A percentile compares a stretch with the other conserved stretches of the same genome.
phyloP scores from a whole-genome alignment of 2,113 vertebrate species.

The Zosterops borbonicus region DNA sequence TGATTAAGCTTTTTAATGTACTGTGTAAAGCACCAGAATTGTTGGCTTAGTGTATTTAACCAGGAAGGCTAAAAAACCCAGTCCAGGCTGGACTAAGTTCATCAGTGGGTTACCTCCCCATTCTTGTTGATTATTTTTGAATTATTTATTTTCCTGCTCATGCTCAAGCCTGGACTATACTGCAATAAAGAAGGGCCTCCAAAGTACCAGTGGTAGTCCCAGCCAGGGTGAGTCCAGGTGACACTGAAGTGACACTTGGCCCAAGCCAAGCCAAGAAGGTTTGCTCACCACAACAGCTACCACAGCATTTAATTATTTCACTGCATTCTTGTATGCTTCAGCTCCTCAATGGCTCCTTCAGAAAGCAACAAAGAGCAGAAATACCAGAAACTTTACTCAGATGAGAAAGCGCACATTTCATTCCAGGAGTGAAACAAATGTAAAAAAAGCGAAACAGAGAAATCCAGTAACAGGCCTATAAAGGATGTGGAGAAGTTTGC shows the following conservation, averaged over 20 bases:
- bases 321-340: not conserved
- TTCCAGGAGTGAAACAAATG: not conserved
- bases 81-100: not conserved
- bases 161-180: not conserved
- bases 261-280: not conserved
- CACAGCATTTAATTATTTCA: not conserved
- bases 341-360: not conserved
- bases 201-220: not conserved
- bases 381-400: not conserved
- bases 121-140: not conserved
- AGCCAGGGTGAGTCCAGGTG: not conserved
- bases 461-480: not conserved
- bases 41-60: constrained; percentile 27
- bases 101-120: not conserved
- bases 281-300: not conserved
- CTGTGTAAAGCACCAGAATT: constrained; percentile 43
- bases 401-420: not conserved
- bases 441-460: not conserved
- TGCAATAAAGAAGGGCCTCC: not conserved
- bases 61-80: not conserved
- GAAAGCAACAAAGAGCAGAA: not conserved
- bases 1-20: constrained; percentile 57
- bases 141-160: not conserved
- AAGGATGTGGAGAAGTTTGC: not conserved
- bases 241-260: not conserved